Evolutionary conservation across 2,797 vertebrate species (phyloP), one percentile per base, ranked within the genome.

Genomic region (Sarcoramphus papa): DNA sequence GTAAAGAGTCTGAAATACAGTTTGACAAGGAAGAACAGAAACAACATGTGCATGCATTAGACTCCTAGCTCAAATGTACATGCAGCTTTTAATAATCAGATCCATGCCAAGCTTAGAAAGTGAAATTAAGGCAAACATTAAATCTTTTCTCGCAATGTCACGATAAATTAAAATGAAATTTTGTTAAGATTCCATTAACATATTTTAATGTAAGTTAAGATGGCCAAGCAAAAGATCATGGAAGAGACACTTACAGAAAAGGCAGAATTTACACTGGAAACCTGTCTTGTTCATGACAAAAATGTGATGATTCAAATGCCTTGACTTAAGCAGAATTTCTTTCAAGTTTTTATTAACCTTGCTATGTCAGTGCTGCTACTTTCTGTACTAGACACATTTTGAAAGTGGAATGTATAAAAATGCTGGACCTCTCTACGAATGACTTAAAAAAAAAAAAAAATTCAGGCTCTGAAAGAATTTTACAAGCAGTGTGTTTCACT

Each of bases 41-140:
- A 72, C 24, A 16, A 51, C 0, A 0, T 6, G 2, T 45, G 33
- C 17, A 56, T 22, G 62, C 6, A 14, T 40, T 9, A 57, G 33
- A 80, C 14, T 63, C 22, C 3, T 7, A 69, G 37, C 17, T 63
- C 33, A 77, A 74, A 5, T 5, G 6, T 53, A 59, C 1, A 4
- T 5, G 24, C 16, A 63, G 8, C 15, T 84, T 79, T 75, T 56
- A 56, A 80, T 14, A 88, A 60, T 3, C 13, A 91, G 28, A 86
- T 33, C 23, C 24, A 64, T 1, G 2, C 9, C n/a, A 76, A 80
- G 7, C 13, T 72, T 74, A 78, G 45, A 79, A 56, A 76, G 6
- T 68, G 8, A 53, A 93, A 88, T 48, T 67, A 67, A 48, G 22
- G 37, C 40, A 92, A 73, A 51, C 6, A 25, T 40, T 50, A 79